Evolutionary conservation across 2,797 vertebrate species (phyloP).

Genomic region (Chelonia mydas): DNA sequence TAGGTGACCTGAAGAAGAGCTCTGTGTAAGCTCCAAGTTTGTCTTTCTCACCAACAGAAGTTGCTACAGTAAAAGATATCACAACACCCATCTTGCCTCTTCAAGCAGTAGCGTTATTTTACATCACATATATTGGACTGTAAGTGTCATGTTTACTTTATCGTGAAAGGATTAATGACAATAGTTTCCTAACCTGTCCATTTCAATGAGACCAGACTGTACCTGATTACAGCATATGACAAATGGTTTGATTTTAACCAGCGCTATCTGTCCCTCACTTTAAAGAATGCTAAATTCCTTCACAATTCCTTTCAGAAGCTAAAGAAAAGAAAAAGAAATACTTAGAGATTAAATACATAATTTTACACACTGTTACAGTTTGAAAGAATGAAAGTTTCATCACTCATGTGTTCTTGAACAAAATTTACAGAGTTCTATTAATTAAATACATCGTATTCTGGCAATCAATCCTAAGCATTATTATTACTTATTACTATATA

Average conservation of each 20-base stretch:
- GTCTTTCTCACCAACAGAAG: not conserved
- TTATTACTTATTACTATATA: not conserved
- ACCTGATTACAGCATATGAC: not conserved
- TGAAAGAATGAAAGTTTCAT: constrained; percentile 42
- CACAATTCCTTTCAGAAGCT: constrained; percentile 13
- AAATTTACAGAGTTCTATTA: constrained; percentile 49
- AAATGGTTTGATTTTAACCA: not conserved
- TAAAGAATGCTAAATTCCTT: constrained; percentile 5
- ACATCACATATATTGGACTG: rapidly evolving
- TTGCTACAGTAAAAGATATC: not conserved
- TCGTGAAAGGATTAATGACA: not conserved
- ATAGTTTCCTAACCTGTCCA: not conserved
- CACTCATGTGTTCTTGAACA: constrained; percentile 13
- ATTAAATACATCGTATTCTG: constrained; percentile 40
- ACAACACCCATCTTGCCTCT: rapidly evolving
- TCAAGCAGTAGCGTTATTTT: not conserved
- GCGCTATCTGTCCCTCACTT: not conserved
- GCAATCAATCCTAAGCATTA: not conserved
- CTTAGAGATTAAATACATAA: constrained; percentile 40
- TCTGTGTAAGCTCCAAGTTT: not conserved
- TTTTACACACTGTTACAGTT: constrained; percentile 31
- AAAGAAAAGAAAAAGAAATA: constrained; percentile 30
- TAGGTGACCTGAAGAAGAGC: no score
- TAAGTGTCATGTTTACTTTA: not conserved
- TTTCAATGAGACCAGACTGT: not conserved